Evolutionary conservation across 2,113 vertebrate genomes (phyloP).

Genomic region (Vombatus ursinus): DNA sequence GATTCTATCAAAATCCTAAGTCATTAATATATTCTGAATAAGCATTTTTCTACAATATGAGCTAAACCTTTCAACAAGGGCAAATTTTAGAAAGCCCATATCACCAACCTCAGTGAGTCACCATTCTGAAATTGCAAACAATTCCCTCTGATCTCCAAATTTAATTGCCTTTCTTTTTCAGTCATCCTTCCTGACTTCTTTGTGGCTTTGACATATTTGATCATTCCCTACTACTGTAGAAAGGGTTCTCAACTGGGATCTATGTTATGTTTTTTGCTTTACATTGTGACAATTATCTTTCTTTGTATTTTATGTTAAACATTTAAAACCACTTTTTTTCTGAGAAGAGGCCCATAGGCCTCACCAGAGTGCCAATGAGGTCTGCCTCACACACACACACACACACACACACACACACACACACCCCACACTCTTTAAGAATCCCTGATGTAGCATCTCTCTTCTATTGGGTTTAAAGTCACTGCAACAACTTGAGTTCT

Average conservation of each 20-base stretch:
- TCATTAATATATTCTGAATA: slow-evolving; percentile 27
- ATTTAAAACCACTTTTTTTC: background rate
- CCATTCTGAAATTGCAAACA: background rate
- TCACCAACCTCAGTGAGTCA: background rate
- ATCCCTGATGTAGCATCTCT: no score
- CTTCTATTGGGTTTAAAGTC: no score
- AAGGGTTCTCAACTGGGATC: background rate
- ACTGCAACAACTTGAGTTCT: no score
- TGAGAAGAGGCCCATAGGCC: background rate
- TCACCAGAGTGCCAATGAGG: background rate
- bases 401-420: no score
- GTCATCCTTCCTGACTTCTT: background rate
- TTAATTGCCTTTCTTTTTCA: background rate
- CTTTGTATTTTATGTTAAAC: background rate
- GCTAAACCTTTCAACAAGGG: slow-evolving; percentile 35
- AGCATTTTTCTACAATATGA: slow-evolving; percentile 9
- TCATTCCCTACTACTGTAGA: background rate
- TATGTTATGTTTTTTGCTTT: background rate
- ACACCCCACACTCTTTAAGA: no score
- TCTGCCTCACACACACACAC: no score
- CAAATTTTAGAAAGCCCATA: slow-evolving; percentile 37
- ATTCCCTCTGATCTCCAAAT: background rate
- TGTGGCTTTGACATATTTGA: background rate
- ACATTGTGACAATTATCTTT: background rate
- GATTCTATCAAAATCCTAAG: slow-evolving; percentile 34